Conservation (phyloP, 2,797 vertebrate genomes). For the Echeneis naucrates region DNA sequence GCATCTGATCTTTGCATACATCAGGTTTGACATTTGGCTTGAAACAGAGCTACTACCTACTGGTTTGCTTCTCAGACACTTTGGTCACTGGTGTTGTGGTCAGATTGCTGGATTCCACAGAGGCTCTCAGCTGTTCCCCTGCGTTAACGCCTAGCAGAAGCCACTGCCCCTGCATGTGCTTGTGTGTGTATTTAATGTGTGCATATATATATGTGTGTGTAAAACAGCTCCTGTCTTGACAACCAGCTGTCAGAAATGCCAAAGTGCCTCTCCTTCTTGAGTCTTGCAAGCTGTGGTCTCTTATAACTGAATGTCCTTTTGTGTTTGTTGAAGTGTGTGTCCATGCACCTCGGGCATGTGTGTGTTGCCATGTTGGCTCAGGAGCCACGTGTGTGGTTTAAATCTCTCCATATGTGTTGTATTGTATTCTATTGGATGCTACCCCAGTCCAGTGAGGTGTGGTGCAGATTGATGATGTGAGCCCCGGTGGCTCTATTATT, state of each 20-base stretch:
- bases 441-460: conserved; percentile 45
- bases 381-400: conserved; percentile 46
- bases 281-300: conserved; percentile 56
- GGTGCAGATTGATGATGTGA: conserved; percentile 76
- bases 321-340: conserved; percentile 2
- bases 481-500: conserved; percentile 74
- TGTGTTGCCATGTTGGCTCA: conserved; percentile 38
- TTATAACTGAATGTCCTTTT: conserved; percentile 28
- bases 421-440: conserved; percentile 6
- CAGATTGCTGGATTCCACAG: conserved; percentile 60
- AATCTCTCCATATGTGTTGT: conserved; percentile 34
- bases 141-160: conserved; percentile 73
- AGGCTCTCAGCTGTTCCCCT: conserved; percentile 76
- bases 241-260: conserved; percentile 81
- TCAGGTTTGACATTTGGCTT: background rate
- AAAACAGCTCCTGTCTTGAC: conserved; percentile 54
- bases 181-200: conserved; percentile 14
- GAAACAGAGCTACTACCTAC: background rate
- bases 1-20: conserved; percentile 10
- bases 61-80: conserved; percentile 10
- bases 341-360: conserved; percentile 44
- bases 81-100: conserved; percentile 52
- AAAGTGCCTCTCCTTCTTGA: conserved; percentile 65
- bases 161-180: conserved; percentile 17
- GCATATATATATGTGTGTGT: background rate